These are phyloP conservation scores for Pyrgilauda ruficollis DNA, from an alignment of 2,113 vertebrate genomes.

Conservation along the genomic window DNA sequence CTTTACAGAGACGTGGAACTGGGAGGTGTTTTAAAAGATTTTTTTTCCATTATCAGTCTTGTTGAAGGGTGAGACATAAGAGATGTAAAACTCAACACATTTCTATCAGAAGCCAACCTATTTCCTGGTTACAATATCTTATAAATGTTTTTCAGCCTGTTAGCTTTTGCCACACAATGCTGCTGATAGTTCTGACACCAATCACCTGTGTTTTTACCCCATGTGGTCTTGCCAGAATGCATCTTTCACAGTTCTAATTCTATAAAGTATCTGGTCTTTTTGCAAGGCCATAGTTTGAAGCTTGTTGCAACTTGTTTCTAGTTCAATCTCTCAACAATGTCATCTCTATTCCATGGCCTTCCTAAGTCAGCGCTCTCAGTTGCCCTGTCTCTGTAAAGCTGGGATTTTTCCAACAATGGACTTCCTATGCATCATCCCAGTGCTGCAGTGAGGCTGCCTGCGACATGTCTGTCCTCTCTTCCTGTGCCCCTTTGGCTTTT, in stretches of 20 bases:
- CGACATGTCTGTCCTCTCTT: neutral
- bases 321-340: neutral
- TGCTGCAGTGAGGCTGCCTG: fast-evolving
- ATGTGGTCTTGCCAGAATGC: neutral
- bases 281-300: neutral
- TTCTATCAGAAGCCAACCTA: neutral
- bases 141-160: neutral
- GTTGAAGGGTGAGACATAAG: neutral
- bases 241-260: neutral
- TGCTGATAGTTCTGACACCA: neutral
- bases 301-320: neutral
- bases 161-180: neutral
- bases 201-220: neutral
- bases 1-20: neutral
- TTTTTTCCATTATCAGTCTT: neutral
- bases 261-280: neutral
- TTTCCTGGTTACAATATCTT: neutral
- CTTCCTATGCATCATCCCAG: fast-evolving
- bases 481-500: neutral
- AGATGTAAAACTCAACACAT: neutral
- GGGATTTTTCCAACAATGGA: neutral
- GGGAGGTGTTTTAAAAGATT: neutral
- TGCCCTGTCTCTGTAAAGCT: neutral
- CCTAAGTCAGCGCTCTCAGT: neutral
- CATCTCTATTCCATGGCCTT: neutral